phyloP scores from a whole-genome alignment of 2,113 vertebrate species.

The Poeciliopsis turrubarensis region DNA sequence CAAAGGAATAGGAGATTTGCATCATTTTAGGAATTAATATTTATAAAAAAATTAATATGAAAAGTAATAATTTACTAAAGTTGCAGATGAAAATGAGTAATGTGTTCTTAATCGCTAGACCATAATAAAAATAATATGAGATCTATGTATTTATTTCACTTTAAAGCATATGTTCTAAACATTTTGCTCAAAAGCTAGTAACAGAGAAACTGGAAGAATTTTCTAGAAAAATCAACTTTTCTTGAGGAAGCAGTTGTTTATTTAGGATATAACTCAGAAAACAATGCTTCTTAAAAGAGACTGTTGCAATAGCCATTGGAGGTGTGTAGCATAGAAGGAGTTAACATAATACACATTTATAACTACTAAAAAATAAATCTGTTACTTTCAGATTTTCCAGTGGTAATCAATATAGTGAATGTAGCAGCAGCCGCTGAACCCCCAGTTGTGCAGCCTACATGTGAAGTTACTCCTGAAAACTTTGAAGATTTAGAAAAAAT shows the following conservation, averaged over 20 bases:
- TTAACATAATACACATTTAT: not conserved
- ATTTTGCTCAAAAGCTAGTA: too few species aligned
- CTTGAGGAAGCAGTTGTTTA: not conserved
- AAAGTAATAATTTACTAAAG: not conserved
- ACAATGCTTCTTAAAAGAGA: not conserved
- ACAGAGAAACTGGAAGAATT: too few species aligned
- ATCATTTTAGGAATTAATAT: not conserved
- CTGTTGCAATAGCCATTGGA: not conserved
- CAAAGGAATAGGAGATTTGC: not conserved
- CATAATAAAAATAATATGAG: too few species aligned
- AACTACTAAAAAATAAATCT: not conserved
- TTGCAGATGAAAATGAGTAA: not conserved
- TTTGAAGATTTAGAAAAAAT: not conserved
- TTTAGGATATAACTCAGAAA: not conserved
- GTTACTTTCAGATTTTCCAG: not conserved
- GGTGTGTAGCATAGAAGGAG: not conserved
- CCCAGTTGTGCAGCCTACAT: not conserved
- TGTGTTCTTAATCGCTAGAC: too few species aligned
- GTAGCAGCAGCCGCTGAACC: conserved; percentile 3
- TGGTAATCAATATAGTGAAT: not conserved
- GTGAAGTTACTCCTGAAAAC: not conserved
- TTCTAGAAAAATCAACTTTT: too few species aligned
- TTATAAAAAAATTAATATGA: not conserved
- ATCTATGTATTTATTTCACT: too few species aligned
- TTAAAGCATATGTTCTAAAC: too few species aligned